phyloP scores from a whole-genome alignment of 2,888 invertebrate species.

The Epirrhoe alternata region DNA sequence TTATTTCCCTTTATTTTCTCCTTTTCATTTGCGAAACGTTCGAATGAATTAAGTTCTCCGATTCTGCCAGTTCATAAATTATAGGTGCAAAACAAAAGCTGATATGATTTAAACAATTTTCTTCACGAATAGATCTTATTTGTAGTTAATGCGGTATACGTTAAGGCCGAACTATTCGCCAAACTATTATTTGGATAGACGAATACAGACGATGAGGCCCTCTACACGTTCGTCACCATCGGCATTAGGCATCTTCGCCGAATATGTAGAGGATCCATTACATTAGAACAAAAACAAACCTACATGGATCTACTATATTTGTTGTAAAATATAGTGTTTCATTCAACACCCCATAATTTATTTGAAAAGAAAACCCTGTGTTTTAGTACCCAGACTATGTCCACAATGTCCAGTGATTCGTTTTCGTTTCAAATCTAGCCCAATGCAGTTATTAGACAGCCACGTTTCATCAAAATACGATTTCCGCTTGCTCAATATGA shows the following conservation, averaged over 20 bases:
- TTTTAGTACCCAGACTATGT: background rate
- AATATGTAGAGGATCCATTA: too few relatives aligned
- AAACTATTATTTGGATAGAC: too few relatives aligned
- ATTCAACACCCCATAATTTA: too few relatives aligned
- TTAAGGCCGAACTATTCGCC: too few relatives aligned
- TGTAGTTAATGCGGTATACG: background rate
- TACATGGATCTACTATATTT: too few relatives aligned
- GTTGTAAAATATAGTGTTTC: too few relatives aligned
- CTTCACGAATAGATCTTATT: background rate
- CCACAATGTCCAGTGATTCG: background rate
- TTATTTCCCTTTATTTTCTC: conserved; percentile 55
- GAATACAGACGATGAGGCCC: too few relatives aligned
- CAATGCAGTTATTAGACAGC: conserved; percentile 1
- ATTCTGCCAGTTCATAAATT: conserved; percentile 13
- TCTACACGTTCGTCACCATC: too few relatives aligned
- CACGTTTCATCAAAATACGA: conserved; percentile 14
- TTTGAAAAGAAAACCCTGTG: too few relatives aligned
- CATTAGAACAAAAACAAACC: too few relatives aligned
- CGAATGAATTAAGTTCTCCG: conserved; percentile 34
- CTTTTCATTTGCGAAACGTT: conserved; percentile 31
- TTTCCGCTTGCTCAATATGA: conserved; percentile 15
- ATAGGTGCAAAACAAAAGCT: conserved; percentile 4
- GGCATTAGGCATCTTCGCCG: too few relatives aligned
- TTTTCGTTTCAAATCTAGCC: conserved; percentile 6
- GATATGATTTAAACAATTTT: background rate